A percentile compares a stretch with the other conserved stretches of the same genome.
These are phyloP conservation scores for Leptoteleia sp. DNA, from an alignment of 1,140 invertebrate genomes.

Conservation along the genomic window DNA sequence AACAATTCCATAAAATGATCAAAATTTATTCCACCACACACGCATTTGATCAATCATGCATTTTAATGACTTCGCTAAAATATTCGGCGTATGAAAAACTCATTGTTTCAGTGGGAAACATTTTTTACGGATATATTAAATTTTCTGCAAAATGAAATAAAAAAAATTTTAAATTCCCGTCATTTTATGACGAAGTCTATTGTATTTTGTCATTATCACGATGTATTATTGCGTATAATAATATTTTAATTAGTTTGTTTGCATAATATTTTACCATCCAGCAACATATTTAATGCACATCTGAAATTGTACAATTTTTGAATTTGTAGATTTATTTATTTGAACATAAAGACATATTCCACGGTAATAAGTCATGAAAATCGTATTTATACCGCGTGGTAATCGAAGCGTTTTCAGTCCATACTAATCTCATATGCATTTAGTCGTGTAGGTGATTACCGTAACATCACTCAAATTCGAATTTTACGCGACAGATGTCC, in stretches of 20 bases:
- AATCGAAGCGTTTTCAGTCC: conserved; percentile 18
- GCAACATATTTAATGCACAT: no score
- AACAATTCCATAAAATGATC: conserved; percentile 47
- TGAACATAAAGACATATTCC: no score
- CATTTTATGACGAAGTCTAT: conserved; percentile 17
- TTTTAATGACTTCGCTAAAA: conserved; percentile 47
- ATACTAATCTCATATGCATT: conserved; percentile 35
- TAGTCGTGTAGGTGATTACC: conserved; percentile 20
- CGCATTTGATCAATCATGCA: conserved; percentile 48
- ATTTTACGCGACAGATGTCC: conserved; percentile 56
- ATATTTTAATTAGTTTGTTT: no score
- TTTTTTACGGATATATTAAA: conserved; percentile 22
- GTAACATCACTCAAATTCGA: conserved; percentile 49
- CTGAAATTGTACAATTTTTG: no score
- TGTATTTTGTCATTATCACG: no score
- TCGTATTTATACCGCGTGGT: neutral
- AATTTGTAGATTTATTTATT: no score
- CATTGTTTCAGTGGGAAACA: conserved; percentile 17
- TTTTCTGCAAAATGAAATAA: conserved; percentile 30
- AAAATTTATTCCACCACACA: conserved; percentile 40
- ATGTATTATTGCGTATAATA: no score
- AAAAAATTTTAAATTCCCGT: conserved; percentile 9
- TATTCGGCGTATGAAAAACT: conserved; percentile 24
- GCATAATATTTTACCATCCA: no score
- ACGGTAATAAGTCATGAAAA: no score